Evolutionary conservation across 2,113 vertebrate genomes (phyloP), one percentile per base, ranked within the genome.

Genomic region (Manacus vitellinus): DNA sequence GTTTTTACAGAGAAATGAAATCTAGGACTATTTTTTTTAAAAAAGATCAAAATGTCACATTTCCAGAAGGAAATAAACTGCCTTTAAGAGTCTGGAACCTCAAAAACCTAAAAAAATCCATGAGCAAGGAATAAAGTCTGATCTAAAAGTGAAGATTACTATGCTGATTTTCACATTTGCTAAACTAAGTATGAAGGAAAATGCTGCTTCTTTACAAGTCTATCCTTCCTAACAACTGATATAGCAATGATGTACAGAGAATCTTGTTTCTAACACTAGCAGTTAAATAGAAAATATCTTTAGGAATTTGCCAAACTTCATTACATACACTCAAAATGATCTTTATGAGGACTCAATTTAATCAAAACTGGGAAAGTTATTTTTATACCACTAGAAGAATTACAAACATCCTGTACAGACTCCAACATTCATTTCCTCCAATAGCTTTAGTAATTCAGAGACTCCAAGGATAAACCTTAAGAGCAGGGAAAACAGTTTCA

Each of bases 361-460:
- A 67, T 63, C 67, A 46, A 46, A 92, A 85, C 83, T 94, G 67
- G 70, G 70, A 65, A 95, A 94, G 81, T 93, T 95, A 94, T 94
- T 95, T 96, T 95, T 95, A 41, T 51, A 54, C 68, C 47, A 49
- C 46, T 65, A 86, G 73, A 85, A 85, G 31, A 74, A 71, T 24
- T 71, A 70, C 74, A 94, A 83, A 96, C 85, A 94, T 96, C 92
- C 96, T 96, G 93, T 67, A 27, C 75, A 72, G 62, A 73, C 68
- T 81, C 76, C 66, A 85, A 20, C 37, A 62, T 78, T 92, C 56
- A 62, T 94, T 96, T 96, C 96, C 91, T 96, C 71, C 87, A 63
- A 52, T 84, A 63, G 88, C 83, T 56, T 19, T 31, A 66, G 27
- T 41, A 47, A 85, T 43, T 59, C 80, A 75, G 77, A 15, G 55